phyloP scores from a whole-genome alignment of 2,797 vertebrate species.

The Diglossa cyanea region DNA sequence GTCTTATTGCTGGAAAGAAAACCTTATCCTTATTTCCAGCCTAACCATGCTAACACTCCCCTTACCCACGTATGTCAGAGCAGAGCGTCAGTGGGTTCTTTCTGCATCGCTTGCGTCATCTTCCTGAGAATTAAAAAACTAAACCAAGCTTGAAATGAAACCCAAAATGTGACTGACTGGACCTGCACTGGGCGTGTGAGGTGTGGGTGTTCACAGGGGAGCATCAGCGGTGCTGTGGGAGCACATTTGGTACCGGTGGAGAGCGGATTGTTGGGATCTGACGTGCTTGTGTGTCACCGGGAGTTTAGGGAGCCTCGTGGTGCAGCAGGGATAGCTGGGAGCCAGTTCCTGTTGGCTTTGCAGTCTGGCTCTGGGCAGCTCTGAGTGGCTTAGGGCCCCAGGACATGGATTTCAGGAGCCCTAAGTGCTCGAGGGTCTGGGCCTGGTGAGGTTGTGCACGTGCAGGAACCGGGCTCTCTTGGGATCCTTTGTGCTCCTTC shows the following conservation, averaged over 20 bases:
- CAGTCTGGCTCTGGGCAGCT: not conserved
- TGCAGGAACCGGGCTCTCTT: not conserved
- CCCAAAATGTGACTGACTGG: not conserved
- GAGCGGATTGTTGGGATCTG: not conserved
- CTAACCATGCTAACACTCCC: not conserved
- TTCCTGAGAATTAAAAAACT: not conserved
- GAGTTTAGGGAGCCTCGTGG: not conserved
- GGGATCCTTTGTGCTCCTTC: slow-evolving; percentile 42
- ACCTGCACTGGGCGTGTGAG: not conserved
- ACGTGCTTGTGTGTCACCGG: rapidly evolving
- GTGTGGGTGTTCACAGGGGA: not conserved
- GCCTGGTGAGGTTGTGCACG: not conserved
- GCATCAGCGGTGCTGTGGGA: not conserved
- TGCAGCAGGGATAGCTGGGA: not conserved
- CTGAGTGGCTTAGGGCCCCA: not conserved
- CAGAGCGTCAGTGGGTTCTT: not conserved
- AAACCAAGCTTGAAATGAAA: not conserved
- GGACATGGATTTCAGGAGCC: not conserved
- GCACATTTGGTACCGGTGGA: not conserved
- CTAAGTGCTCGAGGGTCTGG: not conserved
- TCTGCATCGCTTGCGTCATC: not conserved
- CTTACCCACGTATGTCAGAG: not conserved
- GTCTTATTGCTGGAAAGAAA: not conserved
- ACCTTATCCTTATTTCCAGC: not conserved
- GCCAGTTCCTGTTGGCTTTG: not conserved